A percentile compares a stretch with the other conserved stretches of the same genome.
Evolutionary conservation across 2,797 vertebrate species (phyloP).

Genomic region (Hemibagrus guttatus): DNA sequence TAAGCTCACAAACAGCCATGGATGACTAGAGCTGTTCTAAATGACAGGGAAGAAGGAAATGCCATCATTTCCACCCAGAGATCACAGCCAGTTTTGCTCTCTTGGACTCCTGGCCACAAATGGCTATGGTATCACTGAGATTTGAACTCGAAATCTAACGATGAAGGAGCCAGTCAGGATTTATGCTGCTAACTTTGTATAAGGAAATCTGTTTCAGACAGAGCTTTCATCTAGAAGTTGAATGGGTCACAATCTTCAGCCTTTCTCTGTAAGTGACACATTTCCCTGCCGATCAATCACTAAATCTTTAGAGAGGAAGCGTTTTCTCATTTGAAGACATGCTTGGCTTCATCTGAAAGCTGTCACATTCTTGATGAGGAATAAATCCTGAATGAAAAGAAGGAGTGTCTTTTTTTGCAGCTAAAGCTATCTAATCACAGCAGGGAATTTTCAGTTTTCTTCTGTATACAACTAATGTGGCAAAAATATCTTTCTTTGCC

Average conservation of each 20-base stretch:
- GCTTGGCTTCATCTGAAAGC: not conserved
- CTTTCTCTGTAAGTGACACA: not conserved
- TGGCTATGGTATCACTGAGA: not conserved
- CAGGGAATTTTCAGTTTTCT: not conserved
- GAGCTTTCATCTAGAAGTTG: not conserved
- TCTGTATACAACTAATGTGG: not conserved
- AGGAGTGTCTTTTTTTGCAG: not conserved
- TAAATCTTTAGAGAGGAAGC: not conserved
- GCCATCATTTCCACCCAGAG: not conserved
- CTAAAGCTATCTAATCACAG: not conserved
- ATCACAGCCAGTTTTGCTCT: not conserved
- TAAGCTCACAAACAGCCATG: not conserved
- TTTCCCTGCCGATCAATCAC: not conserved
- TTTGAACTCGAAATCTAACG: not conserved
- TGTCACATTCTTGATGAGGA: not conserved
- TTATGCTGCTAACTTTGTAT: not conserved
- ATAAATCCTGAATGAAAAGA: not conserved
- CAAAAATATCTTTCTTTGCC: not conserved
- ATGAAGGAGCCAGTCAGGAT: not conserved
- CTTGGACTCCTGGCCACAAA: not conserved
- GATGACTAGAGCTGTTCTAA: not conserved
- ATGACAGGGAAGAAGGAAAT: not conserved
- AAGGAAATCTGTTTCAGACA: not conserved
- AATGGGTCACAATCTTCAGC: not conserved
- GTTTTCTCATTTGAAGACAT: not conserved